These are phyloP conservation scores for Hemicordylus capensis DNA, from an alignment of 2,113 vertebrate species.

Conservation along the genomic window DNA sequence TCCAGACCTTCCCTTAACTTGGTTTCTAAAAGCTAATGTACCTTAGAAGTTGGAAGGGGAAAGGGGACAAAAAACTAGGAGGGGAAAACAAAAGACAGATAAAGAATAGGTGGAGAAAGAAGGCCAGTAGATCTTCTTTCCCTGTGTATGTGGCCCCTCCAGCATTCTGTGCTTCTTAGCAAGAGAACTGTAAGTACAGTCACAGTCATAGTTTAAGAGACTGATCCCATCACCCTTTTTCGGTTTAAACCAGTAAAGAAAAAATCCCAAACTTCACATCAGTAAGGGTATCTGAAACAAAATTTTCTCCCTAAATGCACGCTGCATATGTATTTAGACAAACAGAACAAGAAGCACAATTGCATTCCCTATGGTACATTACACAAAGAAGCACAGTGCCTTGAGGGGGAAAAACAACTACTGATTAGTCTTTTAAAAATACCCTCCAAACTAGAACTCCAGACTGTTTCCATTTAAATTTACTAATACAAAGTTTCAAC, in stretches of 20 bases:
- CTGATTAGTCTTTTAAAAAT: background rate
- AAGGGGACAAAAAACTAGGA: background rate
- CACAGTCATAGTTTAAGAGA: no score
- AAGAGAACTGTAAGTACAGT: background rate
- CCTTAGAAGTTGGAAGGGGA: background rate
- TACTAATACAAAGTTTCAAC: background rate
- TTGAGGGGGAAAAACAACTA: background rate
- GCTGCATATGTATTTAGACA: background rate
- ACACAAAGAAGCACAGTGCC: background rate
- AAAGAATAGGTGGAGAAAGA: background rate
- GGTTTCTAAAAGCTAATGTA: background rate
- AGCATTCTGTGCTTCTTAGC: background rate
- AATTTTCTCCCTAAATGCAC: background rate
- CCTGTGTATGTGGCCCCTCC: background rate
- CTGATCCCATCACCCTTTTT: background rate
- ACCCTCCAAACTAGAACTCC: background rate
- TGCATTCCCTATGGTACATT: background rate
- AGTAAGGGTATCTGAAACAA: background rate
- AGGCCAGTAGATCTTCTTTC: background rate
- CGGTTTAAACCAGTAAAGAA: background rate
- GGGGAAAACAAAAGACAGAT: background rate
- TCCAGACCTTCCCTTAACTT: background rate
- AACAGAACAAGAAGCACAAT: background rate
- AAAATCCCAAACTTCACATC: background rate
- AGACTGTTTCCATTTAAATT: background rate